These are phyloP conservation scores for Muschampia plurimacula DNA, from an alignment of 2,888 invertebrate genomes.

Conservation along the genomic window DNA sequence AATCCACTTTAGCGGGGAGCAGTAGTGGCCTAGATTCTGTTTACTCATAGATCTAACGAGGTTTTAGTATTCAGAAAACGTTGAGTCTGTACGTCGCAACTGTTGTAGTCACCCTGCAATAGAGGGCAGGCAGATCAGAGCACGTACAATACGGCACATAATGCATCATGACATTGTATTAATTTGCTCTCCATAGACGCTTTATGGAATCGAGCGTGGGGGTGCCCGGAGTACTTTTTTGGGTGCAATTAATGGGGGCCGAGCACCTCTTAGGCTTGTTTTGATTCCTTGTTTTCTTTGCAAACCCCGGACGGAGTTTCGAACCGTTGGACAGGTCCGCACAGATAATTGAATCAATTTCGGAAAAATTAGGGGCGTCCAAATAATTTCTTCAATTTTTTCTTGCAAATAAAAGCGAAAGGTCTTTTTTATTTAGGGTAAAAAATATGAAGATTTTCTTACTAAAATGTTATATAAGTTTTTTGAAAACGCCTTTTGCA, in stretches of 20 bases:
- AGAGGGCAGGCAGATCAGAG: constrained; percentile 49
- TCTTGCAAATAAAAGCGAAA: background rate
- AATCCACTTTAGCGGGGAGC: background rate
- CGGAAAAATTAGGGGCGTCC: constrained; percentile 48
- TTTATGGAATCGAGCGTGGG: constrained; percentile 38
- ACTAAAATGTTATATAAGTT: background rate
- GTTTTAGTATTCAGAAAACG: background rate
- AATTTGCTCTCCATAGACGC: constrained; percentile 40
- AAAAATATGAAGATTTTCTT: background rate
- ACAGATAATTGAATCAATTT: constrained; percentile 54
- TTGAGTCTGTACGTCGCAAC: background rate
- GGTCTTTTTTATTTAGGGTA: background rate
- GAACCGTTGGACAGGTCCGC: constrained; percentile 46
- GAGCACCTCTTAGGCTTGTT: constrained; percentile 52
- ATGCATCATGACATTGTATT: constrained; percentile 52
- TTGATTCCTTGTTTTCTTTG: constrained; percentile 57
- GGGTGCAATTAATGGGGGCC: constrained; percentile 58
- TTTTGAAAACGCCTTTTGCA: too few relatives aligned
- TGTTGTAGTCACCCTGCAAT: constrained; percentile 54
- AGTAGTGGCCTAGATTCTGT: background rate
- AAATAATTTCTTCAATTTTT: constrained; percentile 17
- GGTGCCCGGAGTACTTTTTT: constrained; percentile 51
- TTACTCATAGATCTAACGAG: background rate
- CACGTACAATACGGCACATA: constrained; percentile 51
- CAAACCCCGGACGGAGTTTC: constrained; percentile 44